Conservation (phyloP, 2,113 vertebrate genomes). For the Romanogobio albipinnatus region DNA sequence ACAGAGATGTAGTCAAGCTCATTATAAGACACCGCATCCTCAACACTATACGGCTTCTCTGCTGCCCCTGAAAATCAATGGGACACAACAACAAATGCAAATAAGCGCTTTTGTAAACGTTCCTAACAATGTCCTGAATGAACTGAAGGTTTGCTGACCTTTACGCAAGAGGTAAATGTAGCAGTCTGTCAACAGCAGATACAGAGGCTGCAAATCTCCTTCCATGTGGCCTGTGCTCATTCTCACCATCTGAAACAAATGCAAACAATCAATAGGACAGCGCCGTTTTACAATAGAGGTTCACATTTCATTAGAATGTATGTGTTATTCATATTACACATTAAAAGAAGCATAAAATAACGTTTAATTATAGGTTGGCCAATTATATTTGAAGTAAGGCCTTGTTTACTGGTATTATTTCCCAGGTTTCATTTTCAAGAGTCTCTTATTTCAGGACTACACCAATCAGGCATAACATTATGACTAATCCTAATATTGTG, state of each 20-base stretch:
- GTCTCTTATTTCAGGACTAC: no score
- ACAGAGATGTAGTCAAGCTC: constrained; percentile 97
- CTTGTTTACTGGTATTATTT: no score
- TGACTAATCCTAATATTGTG: no score
- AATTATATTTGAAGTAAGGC: no score
- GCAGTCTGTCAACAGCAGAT: constrained; percentile 92
- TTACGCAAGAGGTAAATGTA: constrained; percentile 95
- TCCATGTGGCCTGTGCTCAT: constrained; percentile 99
- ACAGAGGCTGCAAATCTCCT: constrained; percentile 93
- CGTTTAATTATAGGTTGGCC: background rate
- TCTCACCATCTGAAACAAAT: constrained; percentile 84
- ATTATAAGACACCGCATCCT: constrained; percentile 92
- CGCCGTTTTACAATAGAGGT: background rate
- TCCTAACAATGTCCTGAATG: background rate
- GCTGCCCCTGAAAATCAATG: constrained; percentile 83
- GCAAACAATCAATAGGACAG: background rate
- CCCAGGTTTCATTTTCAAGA: no score
- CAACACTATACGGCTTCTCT: constrained; percentile 95
- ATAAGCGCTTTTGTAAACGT: background rate
- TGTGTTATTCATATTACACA: background rate
- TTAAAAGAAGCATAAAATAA: background rate
- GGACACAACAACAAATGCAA: background rate
- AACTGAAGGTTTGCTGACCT: constrained; percentile 73
- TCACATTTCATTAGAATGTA: background rate
- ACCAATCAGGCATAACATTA: no score